phyloP scores from a whole-genome alignment of 2,113 vertebrate genomes.

The Lates calcarifer region DNA sequence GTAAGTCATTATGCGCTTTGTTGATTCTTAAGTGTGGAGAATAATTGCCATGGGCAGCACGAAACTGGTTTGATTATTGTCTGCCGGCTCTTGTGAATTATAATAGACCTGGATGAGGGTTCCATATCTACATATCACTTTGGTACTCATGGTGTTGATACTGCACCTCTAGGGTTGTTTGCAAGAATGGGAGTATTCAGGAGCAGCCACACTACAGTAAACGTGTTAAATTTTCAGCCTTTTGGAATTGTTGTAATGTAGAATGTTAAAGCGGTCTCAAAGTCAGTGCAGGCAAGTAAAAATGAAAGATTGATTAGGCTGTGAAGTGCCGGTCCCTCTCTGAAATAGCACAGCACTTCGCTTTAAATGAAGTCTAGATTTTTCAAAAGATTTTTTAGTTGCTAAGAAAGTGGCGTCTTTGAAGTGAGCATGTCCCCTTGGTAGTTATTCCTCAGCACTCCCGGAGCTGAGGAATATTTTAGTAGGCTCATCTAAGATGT shows the following conservation, averaged over 20 bases:
- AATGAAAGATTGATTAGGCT: conserved; percentile 76
- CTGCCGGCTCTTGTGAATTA: conserved; percentile 90
- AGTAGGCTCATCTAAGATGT: conserved; percentile 72
- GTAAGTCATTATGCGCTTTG: conserved; percentile 93
- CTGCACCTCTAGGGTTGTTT: conserved; percentile 20
- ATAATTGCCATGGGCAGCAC: conserved; percentile 93
- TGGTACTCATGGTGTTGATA: conserved; percentile 83
- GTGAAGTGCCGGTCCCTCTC: conserved; percentile 60
- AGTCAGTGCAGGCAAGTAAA: conserved; percentile 40
- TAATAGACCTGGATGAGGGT: conserved; percentile 90
- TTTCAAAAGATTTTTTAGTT: conserved; percentile 69
- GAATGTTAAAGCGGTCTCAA: conserved; percentile 39
- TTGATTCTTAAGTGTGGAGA: conserved; percentile 94
- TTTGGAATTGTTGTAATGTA: conserved; percentile 46
- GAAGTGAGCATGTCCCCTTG: conserved; percentile 76
- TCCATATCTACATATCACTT: conserved; percentile 87
- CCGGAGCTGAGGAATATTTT: conserved; percentile 67
- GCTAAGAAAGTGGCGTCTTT: conserved; percentile 74
- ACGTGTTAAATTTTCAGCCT: conserved; percentile 21
- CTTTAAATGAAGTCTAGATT: conserved; percentile 72
- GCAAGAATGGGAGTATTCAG: conserved; percentile 34
- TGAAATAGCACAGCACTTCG: conserved; percentile 64
- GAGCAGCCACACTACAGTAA: conserved; percentile 20
- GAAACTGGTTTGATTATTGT: conserved; percentile 93
- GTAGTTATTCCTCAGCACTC: conserved; percentile 59